Base-by-base conservation (phyloP, 2,113 vertebrate species). In the Cyanoderma ruficeps region DNA sequence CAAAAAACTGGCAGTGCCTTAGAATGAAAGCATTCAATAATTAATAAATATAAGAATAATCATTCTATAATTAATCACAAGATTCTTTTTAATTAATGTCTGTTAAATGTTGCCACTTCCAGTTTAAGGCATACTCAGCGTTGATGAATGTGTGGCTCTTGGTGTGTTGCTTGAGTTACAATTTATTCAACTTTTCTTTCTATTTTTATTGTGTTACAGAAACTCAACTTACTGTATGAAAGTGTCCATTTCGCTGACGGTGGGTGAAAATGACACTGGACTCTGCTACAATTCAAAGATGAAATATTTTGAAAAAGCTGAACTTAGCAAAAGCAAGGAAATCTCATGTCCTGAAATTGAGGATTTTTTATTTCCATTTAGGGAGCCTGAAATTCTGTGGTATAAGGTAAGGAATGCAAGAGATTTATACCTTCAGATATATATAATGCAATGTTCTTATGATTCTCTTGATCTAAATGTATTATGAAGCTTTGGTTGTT, bases 211-310 rank as follows among this genome's bases (percentile, higher is more conserved):
- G 74, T 92, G 46, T 98, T 98, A 44, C 98, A 99, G 99, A 98
- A 99, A 99, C 96, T 99, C 99, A 80, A 99, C 99, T 13, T 99
- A 99, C 93, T 99, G 99, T 98, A 99, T 99, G 99, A 99, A 99
- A 97, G 99, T 99, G 94, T 99, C 99, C 96, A 99, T 99, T 98
- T 99, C 99, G 2, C 98, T 99, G 96, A 99, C 98, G 0, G 99
- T 99, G 96, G 99, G 99, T 21, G 99, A 99, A 98, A 99, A 99
- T 76, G 99, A 99, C 97, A 99, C 99, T 10, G 99, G 99, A 97
- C 98, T 99, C 88, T 99, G 99, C 98, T 99, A 99, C 98, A 99
- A 99, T 98, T 99, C 99, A 97, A 99, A 99, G 96, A 99, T 99
- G 99, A 99, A 99, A 97, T 99, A 99, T 93, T 98, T 98, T 96